Evolutionary conservation across 2,113 vertebrate genomes (phyloP).

Genomic region (Acrocephalus kingi): DNA sequence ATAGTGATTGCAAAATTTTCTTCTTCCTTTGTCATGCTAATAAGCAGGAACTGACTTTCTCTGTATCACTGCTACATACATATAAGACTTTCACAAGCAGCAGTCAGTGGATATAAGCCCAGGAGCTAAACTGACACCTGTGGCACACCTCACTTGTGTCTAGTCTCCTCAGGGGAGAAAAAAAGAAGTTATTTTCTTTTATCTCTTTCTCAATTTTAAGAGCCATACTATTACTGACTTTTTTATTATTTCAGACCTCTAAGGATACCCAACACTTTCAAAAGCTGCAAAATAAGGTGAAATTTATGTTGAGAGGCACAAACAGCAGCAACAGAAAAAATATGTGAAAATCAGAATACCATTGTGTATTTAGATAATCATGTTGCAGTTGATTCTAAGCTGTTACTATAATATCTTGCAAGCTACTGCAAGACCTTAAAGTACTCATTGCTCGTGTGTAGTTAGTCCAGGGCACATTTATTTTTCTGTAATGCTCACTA

Average conservation of each 20-base stretch:
- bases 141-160: neutral
- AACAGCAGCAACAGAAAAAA: neutral
- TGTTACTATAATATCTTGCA: neutral
- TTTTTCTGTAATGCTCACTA: neutral
- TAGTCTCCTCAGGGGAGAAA: neutral
- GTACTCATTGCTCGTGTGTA: neutral
- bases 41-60: neutral
- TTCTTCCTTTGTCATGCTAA: neutral
- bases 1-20: slow-evolving; percentile 38
- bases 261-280: neutral
- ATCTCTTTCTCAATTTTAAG: neutral
- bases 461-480: neutral
- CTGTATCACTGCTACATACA: fast-evolving
- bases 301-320: neutral
- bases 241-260: neutral
- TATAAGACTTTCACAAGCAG: neutral
- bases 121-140: neutral
- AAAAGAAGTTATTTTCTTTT: neutral
- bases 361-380: neutral
- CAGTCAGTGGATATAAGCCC: neutral
- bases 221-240: neutral
- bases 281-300: neutral
- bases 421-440: neutral
- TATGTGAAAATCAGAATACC: neutral
- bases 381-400: neutral